Conservation (phyloP, 2,113 vertebrate genomes). For the Loxodonta africana region DNA sequence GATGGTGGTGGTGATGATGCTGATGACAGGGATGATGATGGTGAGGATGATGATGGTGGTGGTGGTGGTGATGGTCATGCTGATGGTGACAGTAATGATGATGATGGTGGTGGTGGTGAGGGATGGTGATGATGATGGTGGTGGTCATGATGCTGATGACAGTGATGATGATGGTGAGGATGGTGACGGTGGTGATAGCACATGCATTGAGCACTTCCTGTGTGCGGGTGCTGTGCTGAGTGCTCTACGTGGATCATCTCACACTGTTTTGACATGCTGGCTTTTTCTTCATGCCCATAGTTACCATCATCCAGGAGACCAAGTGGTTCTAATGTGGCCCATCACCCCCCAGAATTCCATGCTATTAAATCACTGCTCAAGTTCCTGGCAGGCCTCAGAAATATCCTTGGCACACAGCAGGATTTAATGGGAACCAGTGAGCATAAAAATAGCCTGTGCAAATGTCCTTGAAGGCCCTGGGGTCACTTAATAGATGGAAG, state of each 20-base stretch:
- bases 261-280: neutral
- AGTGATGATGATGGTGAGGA: neutral
- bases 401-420: neutral
- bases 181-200: accelerated
- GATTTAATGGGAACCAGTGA: neutral
- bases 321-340: accelerated
- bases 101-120: neutral
- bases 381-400: neutral
- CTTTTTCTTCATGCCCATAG: accelerated
- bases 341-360: accelerated
- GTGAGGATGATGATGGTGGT: too few species aligned
- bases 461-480: accelerated
- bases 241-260: neutral
- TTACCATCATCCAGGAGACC: neutral
- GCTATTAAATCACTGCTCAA: neutral
- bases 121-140: neutral
- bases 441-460: neutral
- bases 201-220: accelerated
- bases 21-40: too few species aligned
- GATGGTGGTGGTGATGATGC: too few species aligned
- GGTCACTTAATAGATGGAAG: neutral
- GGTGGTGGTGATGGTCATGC: neutral
- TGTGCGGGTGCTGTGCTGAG: neutral
- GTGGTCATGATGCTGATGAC: neutral
- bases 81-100: neutral